A percentile compares a stretch with the other conserved stretches of the same genome.
These are phyloP conservation scores for Ylistrum balloti DNA, from an alignment of 1,140 invertebrate genomes.

Conservation along the genomic window DNA sequence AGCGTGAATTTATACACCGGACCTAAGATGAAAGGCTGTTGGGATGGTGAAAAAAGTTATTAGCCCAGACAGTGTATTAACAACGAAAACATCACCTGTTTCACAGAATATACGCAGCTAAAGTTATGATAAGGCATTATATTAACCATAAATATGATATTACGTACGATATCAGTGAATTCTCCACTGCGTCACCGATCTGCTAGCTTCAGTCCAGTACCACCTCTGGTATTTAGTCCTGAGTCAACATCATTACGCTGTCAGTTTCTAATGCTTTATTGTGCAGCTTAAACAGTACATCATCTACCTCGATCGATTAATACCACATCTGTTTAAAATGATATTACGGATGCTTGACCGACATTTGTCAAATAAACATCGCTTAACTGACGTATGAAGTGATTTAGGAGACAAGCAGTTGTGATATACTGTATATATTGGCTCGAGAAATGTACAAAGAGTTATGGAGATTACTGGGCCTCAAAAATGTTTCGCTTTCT, in stretches of 20 bases:
- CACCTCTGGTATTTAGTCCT: neutral
- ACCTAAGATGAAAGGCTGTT: no score
- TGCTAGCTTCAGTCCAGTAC: neutral
- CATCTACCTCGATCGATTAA: slow-evolving; percentile 12
- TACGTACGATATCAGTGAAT: no score
- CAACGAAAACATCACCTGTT: no score
- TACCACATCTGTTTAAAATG: neutral
- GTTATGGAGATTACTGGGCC: neutral
- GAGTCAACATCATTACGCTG: neutral
- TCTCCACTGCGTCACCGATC: no score
- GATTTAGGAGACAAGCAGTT: neutral
- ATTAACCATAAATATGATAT: no score
- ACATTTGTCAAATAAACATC: slow-evolving; percentile 35
- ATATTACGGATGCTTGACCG: neutral
- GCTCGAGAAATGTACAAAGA: neutral
- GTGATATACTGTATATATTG: neutral
- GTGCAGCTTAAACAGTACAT: neutral
- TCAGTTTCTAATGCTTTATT: slow-evolving; percentile 15
- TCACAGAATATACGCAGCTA: no score
- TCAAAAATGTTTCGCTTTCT: neutral
- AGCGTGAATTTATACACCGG: no score
- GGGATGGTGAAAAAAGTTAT: no score
- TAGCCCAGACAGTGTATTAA: no score
- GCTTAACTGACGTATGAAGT: neutral
- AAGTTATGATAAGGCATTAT: no score